Conservation (phyloP, 2,113 vertebrate species). For the Otocyon megalotis region DNA sequence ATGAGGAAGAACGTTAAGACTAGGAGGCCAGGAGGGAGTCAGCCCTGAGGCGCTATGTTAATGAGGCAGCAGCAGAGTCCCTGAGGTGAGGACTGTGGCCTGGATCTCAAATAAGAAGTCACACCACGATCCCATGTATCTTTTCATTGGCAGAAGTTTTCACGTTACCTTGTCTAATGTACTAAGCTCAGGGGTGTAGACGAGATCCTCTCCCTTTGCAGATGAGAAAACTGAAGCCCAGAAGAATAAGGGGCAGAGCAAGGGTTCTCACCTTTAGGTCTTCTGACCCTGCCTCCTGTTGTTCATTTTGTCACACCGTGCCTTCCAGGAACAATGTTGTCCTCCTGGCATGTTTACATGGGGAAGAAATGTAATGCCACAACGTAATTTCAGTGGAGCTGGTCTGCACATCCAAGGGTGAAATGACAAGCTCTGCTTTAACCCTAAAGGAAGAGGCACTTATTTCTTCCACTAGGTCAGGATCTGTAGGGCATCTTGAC, state of each 20-base stretch:
- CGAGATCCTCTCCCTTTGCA: neutral
- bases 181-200: neutral
- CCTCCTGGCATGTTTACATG: neutral
- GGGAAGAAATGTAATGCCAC: no score
- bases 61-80: neutral
- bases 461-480: neutral
- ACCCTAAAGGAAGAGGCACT: neutral
- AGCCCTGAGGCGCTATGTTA: rapidly evolving
- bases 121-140: rapidly evolving
- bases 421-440: neutral
- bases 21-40: neutral
- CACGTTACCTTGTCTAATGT: neutral
- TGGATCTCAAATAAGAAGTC: neutral
- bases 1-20: neutral
- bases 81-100: neutral
- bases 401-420: neutral
- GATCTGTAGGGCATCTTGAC: neutral
- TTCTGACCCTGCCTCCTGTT: neutral
- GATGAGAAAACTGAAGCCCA: neutral
- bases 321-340: neutral
- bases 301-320: rapidly evolving
- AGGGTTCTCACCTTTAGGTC: no score
- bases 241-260: no score
- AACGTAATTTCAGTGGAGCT: neutral
- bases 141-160: neutral